A percentile compares a stretch with the other conserved stretches of the same genome.
These are phyloP conservation scores for Endotricha flammealis DNA, from an alignment of 2,888 invertebrate species.

Conservation along the genomic window DNA sequence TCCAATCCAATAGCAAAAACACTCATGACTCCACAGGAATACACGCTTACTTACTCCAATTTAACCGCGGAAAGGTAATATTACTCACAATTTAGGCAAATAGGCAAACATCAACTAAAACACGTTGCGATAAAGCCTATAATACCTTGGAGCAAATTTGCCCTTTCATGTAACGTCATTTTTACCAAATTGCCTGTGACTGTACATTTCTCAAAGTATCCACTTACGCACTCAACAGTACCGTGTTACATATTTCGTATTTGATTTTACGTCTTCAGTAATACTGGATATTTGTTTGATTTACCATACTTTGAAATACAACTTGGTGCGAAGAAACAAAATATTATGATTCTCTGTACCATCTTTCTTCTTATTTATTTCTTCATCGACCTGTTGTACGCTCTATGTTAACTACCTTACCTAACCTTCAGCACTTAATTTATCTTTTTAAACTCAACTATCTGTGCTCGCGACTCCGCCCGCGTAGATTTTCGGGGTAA, in stretches of 20 bases:
- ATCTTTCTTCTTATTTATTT: too few species aligned
- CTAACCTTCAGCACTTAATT: too few species aligned
- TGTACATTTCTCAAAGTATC: slow-evolving; percentile 10
- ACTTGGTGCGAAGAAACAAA: too few species aligned
- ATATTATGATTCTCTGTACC: too few species aligned
- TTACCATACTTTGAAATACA: too few species aligned
- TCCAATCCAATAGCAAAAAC: too few species aligned
- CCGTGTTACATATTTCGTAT: slow-evolving; percentile 1
- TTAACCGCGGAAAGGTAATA: slow-evolving; percentile 9
- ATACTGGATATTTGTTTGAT: background rate
- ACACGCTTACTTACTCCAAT: slow-evolving; percentile 15
- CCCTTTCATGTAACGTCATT: background rate
- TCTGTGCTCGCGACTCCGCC: too few species aligned
- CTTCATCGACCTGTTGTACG: too few species aligned
- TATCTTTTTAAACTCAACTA: too few species aligned
- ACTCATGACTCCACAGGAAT: slow-evolving; percentile 2
- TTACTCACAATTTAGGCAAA: background rate
- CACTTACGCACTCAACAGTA: slow-evolving; percentile 3
- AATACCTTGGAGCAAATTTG: background rate
- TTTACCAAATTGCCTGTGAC: slow-evolving; percentile 8
- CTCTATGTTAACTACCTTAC: too few species aligned
- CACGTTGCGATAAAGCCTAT: background rate
- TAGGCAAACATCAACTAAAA: background rate
- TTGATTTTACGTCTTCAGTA: background rate
- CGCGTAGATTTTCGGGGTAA: too few species aligned